These are phyloP conservation scores for Forbesichthys agassizii DNA, from an alignment of 2,113 vertebrate species.

Conservation along the genomic window DNA sequence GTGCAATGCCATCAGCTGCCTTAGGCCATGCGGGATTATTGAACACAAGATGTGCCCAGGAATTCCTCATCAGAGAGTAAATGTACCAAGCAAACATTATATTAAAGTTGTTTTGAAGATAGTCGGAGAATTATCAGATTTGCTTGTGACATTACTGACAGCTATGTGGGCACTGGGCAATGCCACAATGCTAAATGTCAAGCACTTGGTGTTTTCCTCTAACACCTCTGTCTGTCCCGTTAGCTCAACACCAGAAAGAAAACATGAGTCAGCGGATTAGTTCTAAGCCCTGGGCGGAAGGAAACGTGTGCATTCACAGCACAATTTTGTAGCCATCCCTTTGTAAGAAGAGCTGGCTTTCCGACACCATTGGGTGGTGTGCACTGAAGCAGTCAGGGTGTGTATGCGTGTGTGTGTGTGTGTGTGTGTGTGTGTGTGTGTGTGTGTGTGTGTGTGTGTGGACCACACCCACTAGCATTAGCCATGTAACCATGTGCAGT, in stretches of 20 bases:
- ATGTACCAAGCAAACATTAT: constrained; percentile 8
- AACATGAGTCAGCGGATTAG: constrained; percentile 44
- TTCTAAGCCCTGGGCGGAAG: constrained; percentile 8
- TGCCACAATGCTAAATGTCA: constrained; percentile 6
- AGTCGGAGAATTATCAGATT: constrained; percentile 7
- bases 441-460: constrained; percentile 16
- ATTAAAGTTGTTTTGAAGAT: constrained; percentile 17
- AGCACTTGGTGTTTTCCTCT: not conserved
- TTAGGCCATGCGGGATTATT: constrained; percentile 39
- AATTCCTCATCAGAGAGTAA: constrained; percentile 18
- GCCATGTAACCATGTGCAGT: constrained; percentile 34
- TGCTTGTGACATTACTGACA: constrained; percentile 18
- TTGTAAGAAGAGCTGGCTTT: constrained; percentile 20
- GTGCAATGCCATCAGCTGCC: constrained; percentile 4
- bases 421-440: constrained; percentile 17
- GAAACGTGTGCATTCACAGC: constrained; percentile 38
- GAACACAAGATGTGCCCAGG: constrained; percentile 12
- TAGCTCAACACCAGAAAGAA: constrained; percentile 18
- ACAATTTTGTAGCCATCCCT: constrained; percentile 21
- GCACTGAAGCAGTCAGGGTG: constrained; percentile 9
- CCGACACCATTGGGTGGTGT: constrained; percentile 22
- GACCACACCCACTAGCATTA: constrained; percentile 45
- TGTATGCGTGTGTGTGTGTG: not conserved
- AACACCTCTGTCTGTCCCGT: constrained; percentile 27
- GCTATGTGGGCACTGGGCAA: constrained; percentile 17